Base-by-base conservation (phyloP, 1,140 invertebrate species). In the Gryon sp. region DNA sequence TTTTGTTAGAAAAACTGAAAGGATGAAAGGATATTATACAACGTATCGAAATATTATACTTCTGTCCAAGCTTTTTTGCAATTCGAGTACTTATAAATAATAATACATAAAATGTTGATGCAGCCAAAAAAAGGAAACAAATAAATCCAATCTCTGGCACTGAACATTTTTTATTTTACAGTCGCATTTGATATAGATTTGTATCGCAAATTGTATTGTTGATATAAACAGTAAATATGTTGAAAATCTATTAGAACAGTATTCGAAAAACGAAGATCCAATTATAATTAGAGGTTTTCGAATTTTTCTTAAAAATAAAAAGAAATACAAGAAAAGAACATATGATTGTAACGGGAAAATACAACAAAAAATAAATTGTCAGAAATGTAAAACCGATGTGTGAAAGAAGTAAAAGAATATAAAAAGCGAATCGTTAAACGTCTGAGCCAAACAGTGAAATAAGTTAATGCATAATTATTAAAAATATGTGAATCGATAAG, bases 261-360 rank as follows among this genome's bases (percentile, higher is more conserved):
- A 78, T 72, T 72, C 75, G 75, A 78, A 78, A 78, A 73, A 78
- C 76, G 76, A 78, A 78, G 76, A 78, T 78, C 76, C 76, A 69
- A 73, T 69, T 45, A 41, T 68, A 63, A 69, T 62, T 73, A 73
- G 69, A 55, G 43, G 41, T 63, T 73, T 73, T 75, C 62, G 53
- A 62, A 78, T 60, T 73, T 78, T 73, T 73, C 68, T 62, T 75
- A 69, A 63, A 52, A 50, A 45, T 19, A 34, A 14, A 59, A 22
- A 9, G 16, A 32, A 32, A n/a, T 7, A 0, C 15, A 12, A 24
- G 14, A 14, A 6, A 32, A 19, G 15, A 38, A 19, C 59, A 48
- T 24, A 22, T 34, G 28, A 52, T 34, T 34, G 48, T 40, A 46
- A 43, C 9, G 11, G 11, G 4, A 30, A 46, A 55, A 4, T 22